phyloP scores from a whole-genome alignment of 2,797 vertebrate species.

The Remorina albescens region DNA sequence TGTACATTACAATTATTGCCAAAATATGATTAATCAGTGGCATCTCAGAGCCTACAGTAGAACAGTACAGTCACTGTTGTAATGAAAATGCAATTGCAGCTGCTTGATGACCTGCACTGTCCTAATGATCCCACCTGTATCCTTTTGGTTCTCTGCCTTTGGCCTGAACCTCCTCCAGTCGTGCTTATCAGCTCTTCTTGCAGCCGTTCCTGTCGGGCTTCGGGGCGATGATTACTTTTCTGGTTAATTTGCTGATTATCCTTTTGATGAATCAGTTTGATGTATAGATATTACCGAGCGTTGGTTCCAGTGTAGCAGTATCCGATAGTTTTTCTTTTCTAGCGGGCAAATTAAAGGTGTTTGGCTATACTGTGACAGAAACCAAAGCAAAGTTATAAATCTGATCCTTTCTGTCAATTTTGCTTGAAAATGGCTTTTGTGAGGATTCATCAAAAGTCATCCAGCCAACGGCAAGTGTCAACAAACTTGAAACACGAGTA shows the following conservation, averaged over 20 bases:
- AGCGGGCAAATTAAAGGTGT: too few relatives aligned
- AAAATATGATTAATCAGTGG: conserved; percentile 26
- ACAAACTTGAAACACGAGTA: too few relatives aligned
- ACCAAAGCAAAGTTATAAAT: too few relatives aligned
- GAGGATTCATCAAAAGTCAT: too few relatives aligned
- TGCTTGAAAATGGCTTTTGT: too few relatives aligned
- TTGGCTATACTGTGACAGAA: too few relatives aligned
- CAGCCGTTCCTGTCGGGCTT: neutral
- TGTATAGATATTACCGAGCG: neutral
- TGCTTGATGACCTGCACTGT: neutral
- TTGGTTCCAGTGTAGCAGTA: too few relatives aligned
- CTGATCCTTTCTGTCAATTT: neutral
- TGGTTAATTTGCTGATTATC: neutral
- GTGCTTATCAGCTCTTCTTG: neutral
- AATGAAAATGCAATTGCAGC: conserved; percentile 10
- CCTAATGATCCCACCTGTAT: conserved; percentile 35
- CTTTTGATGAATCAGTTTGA: neutral
- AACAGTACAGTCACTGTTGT: conserved; percentile 8
- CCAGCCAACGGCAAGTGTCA: too few relatives aligned
- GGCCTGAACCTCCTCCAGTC: neutral
- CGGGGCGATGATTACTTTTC: neutral
- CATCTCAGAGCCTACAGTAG: neutral
- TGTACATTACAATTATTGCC: conserved; percentile 28
- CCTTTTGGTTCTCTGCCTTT: neutral
- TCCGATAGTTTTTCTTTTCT: too few relatives aligned